A percentile compares a stretch with the other conserved stretches of the same genome.
Conservation (phyloP, 1,140 invertebrate genomes). For the Cyclina sinensis region DNA sequence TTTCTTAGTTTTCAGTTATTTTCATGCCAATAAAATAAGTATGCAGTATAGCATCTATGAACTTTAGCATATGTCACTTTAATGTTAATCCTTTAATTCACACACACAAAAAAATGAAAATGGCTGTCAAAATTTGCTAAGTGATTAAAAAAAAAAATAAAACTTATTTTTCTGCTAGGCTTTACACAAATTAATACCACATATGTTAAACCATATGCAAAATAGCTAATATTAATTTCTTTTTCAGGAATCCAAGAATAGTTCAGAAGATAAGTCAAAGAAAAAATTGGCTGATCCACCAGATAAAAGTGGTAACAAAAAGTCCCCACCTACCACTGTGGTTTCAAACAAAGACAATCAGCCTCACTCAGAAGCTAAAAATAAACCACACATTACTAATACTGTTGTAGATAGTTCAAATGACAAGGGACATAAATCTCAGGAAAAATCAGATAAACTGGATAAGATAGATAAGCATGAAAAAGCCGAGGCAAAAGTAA, state of each 20-base stretch:
- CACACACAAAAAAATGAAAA: no score
- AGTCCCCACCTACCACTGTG: conserved; percentile 26
- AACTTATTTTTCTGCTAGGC: no score
- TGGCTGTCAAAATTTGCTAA: no score
- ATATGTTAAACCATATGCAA: no score
- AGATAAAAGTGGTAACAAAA: conserved; percentile 54
- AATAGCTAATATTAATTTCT: neutral
- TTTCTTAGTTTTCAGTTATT: no score
- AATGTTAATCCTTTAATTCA: no score
- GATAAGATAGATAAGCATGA: conserved; percentile 21
- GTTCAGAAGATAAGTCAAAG: conserved; percentile 71
- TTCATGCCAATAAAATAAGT: no score
- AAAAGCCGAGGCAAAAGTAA: conserved; percentile 38
- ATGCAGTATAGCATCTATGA: no score
- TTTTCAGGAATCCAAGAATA: conserved; percentile 70
- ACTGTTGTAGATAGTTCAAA: neutral
- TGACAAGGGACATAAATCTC: conserved; percentile 31
- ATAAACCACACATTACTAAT: conserved; percentile 21
- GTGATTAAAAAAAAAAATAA: no score
- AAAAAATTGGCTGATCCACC: conserved; percentile 73
- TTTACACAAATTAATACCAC: no score
- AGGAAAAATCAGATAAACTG: conserved; percentile 22
- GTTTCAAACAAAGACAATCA: conserved; percentile 37
- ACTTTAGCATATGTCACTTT: no score
- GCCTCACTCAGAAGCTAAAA: neutral